These are phyloP conservation scores for Trogon surrucura DNA, from an alignment of 2,113 vertebrate genomes.

Conservation along the genomic window DNA sequence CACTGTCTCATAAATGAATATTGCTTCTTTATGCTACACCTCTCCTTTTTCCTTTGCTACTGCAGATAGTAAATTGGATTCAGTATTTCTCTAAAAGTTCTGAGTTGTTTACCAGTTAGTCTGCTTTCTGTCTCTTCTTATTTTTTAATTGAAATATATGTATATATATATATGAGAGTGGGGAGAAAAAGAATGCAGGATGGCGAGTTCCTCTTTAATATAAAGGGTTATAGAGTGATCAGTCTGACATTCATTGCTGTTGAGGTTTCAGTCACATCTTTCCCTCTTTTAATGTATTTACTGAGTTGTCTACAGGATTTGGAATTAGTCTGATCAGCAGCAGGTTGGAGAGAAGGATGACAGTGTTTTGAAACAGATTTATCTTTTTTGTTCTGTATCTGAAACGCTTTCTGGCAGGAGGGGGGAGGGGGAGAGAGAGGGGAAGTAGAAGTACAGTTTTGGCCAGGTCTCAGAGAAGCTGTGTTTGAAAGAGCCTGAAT, in stretches of 20 bases:
- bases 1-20: not conserved
- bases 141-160: not conserved
- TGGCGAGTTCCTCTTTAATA: not conserved
- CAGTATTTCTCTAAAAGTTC: not conserved
- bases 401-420: not conserved
- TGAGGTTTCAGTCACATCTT: not conserved
- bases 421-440: no score
- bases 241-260: not conserved
- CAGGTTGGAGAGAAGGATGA: not conserved
- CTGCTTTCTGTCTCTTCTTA: not conserved
- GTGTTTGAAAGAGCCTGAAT: not conserved
- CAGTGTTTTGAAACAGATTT: not conserved
- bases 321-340: not conserved
- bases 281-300: not conserved
- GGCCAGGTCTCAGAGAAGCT: not conserved
- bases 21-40: not conserved
- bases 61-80: not conserved
- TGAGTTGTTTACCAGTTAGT: not conserved
- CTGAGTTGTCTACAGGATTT: not conserved
- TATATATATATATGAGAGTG: not conserved
- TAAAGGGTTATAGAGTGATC: not conserved
- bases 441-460: not conserved
- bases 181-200: not conserved
- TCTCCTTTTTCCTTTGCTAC: not conserved
- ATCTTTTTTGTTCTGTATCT: not conserved